A percentile compares a stretch with the other conserved stretches of the same genome.
phyloP scores from a whole-genome alignment of 2,888 invertebrate genomes.

The Phyto melanocephala region DNA sequence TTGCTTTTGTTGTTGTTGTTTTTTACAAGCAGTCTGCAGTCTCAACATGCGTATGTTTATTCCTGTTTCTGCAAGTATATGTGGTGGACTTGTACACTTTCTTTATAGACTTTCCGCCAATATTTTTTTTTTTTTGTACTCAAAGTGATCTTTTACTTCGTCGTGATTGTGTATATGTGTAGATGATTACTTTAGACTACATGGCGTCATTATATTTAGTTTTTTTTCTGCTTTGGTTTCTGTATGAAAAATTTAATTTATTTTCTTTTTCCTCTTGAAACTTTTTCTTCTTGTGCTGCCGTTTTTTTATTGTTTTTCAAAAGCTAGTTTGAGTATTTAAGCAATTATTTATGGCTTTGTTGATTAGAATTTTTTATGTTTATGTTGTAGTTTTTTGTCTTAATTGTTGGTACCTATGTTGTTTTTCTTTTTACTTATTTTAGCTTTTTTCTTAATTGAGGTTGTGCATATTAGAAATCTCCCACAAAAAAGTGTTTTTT shows the following conservation, averaged over 20 bases:
- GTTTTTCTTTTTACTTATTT: neutral
- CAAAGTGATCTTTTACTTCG: neutral
- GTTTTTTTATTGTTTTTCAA: constrained; percentile 34
- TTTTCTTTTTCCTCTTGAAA: neutral
- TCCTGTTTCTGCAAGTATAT: neutral
- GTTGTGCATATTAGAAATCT: neutral
- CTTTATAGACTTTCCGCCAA: constrained; percentile 39
- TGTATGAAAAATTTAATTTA: constrained; percentile 27
- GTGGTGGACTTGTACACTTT: constrained; percentile 25
- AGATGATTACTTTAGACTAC: constrained; percentile 49
- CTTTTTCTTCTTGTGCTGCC: constrained; percentile 9
- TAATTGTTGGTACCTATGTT: constrained; percentile 1
- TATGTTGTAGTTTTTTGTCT: neutral
- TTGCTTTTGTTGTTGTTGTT: neutral
- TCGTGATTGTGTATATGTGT: neutral
- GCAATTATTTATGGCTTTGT: constrained; percentile 53
- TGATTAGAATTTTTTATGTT: constrained; percentile 46
- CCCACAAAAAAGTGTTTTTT: constrained; percentile 4
- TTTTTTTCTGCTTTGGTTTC: neutral
- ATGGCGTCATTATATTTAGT: constrained; percentile 51
- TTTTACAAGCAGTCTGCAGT: neutral
- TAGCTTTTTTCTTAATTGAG: neutral
- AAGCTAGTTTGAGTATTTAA: constrained; percentile 20
- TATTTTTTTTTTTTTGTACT: neutral
- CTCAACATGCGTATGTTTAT: neutral